Conservation (phyloP, 1,140 invertebrate species). For the Sycophila sp. region DNA sequence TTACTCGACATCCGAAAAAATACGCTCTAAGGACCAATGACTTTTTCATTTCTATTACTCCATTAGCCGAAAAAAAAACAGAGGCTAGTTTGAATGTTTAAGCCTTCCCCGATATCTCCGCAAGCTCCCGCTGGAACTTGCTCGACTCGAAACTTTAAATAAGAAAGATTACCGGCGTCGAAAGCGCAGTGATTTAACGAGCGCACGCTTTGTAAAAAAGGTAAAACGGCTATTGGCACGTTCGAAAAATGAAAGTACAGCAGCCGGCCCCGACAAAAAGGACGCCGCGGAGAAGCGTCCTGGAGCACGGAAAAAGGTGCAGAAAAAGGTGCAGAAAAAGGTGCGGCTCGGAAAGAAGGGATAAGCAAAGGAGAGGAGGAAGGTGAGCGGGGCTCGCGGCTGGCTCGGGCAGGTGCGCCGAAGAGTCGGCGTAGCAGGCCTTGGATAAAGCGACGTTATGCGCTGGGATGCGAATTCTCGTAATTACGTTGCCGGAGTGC, state of each 20-base stretch:
- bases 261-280: background rate
- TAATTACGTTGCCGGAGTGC: slow-evolving; percentile 52
- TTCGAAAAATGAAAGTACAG: slow-evolving; percentile 8
- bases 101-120: too few species aligned
- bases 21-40: too few species aligned
- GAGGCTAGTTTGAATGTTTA: too few species aligned
- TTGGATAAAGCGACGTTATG: slow-evolving; percentile 48
- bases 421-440: slow-evolving; percentile 40
- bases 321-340: slow-evolving; percentile 35
- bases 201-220: slow-evolving; percentile 3
- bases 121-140: background rate
- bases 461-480: slow-evolving; percentile 51
- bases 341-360: slow-evolving; percentile 32
- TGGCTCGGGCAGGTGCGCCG: slow-evolving; percentile 53
- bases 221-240: slow-evolving; percentile 23
- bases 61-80: too few species aligned
- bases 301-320: slow-evolving; percentile 37
- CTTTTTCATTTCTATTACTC: too few species aligned
- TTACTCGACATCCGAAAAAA: too few species aligned
- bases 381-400: slow-evolving; percentile 30
- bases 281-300: slow-evolving; percentile 21
- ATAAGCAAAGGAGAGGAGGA: slow-evolving; percentile 36
- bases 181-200: slow-evolving; percentile 17
- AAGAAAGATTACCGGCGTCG: slow-evolving; percentile 9
- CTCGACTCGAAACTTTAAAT: slow-evolving; percentile 3